A percentile compares a stretch with the other conserved stretches of the same genome.
Conservation (phyloP, 53 echinoderm and acorn worm genomes). For the Actinopyga echinites region DNA sequence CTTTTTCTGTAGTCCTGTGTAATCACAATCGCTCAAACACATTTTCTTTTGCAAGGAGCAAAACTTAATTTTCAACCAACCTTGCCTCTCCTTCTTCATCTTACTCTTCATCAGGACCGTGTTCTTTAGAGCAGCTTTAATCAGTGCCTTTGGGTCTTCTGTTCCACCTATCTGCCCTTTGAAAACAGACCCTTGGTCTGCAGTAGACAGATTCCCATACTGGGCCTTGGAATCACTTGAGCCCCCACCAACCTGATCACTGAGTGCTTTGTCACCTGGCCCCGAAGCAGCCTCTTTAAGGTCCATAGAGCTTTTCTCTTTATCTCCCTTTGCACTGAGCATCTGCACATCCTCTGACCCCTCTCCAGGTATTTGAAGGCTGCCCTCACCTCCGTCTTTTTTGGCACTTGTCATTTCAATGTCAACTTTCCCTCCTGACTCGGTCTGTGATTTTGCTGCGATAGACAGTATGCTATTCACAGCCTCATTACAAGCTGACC, state of each 20-base stretch:
- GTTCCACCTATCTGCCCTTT: slow-evolving; percentile 22
- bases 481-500: slow-evolving; percentile 58
- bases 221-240: not conserved
- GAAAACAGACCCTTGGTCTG: not conserved
- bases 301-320: not conserved
- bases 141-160: slow-evolving; percentile 88
- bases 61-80: slow-evolving; percentile 34
- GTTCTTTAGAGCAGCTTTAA: slow-evolving; percentile 92
- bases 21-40: no score
- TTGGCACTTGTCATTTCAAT: slow-evolving; percentile 67
- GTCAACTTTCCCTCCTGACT: slow-evolving; percentile 21
- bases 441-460: slow-evolving; percentile 4
- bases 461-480: slow-evolving; percentile 45
- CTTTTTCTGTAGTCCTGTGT: no score
- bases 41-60: no score
- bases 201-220: not conserved
- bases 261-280: not conserved
- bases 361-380: not conserved
- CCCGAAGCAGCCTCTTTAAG: not conserved
- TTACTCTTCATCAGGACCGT: slow-evolving; percentile 87
- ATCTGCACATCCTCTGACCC: slow-evolving; percentile 65
- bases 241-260: not conserved
- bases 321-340: slow-evolving; percentile 78
- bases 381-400: slow-evolving; percentile 17
- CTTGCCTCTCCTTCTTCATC: slow-evolving; percentile 68